Percentiles rank a stretch among this genome's conserved stretches.
Evolutionary conservation across 2,888 invertebrate genomes (phyloP).

Genomic region (Abscondita cerata): DNA sequence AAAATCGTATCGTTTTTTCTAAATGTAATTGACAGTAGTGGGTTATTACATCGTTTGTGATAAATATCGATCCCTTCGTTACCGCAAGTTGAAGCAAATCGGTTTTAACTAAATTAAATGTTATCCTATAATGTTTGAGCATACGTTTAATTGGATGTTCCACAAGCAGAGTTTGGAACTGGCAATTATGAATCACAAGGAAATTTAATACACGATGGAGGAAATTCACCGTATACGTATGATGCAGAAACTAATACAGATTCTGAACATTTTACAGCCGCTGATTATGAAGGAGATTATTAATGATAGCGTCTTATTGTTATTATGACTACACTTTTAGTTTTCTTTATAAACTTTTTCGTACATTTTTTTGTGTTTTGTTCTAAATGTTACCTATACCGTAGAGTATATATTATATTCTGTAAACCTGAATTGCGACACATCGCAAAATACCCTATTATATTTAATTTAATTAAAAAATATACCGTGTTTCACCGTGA

Average conservation of each 20-base stretch:
- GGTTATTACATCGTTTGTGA: not conserved
- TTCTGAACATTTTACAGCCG: slow-evolving; percentile 42
- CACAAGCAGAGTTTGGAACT: slow-evolving; percentile 16
- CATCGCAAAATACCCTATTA: too few relatives aligned
- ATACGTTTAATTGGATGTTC: slow-evolving; percentile 22
- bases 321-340: not conserved
- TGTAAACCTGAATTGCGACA: too few relatives aligned
- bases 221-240: slow-evolving; percentile 13
- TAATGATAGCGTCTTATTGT: slow-evolving; percentile 23
- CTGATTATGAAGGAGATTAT: slow-evolving; percentile 41
- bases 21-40: not conserved
- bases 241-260: slow-evolving; percentile 38
- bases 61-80: not conserved
- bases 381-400: slow-evolving; percentile 1
- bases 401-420: too few relatives aligned
- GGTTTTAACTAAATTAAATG: slow-evolving; percentile 18
- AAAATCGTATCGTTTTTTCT: not conserved
- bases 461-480: too few relatives aligned
- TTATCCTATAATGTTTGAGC: slow-evolving; percentile 17
- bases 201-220: slow-evolving; percentile 21
- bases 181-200: slow-evolving; percentile 28
- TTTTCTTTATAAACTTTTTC: not conserved
- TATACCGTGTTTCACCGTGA: too few relatives aligned
- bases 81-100: not conserved
- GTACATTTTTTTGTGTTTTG: not conserved